Conservation (phyloP, 2,888 invertebrate species). For the Drosophila meridiana region DNA sequence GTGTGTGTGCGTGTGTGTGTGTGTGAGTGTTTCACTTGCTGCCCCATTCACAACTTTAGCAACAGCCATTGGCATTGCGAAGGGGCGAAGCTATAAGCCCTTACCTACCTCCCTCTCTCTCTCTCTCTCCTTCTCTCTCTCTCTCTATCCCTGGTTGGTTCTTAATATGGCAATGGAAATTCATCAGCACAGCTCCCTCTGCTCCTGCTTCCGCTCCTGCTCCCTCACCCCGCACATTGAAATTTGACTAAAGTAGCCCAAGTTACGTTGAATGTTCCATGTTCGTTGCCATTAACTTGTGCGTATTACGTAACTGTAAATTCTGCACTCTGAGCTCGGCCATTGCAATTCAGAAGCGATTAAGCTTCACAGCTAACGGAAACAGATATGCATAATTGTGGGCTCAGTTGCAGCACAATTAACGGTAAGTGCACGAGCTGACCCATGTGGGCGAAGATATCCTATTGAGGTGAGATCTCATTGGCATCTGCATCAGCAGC, state of each 20-base stretch:
- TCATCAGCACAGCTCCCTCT: slow-evolving; percentile 26
- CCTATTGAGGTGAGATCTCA: no score
- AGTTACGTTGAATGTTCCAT: not conserved
- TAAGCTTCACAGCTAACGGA: slow-evolving; percentile 4
- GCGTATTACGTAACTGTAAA: not conserved
- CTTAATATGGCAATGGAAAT: slow-evolving; percentile 19
- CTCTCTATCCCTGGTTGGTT: not conserved
- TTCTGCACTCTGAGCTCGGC: not conserved
- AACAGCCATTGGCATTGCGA: slow-evolving; percentile 39
- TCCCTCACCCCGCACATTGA: slow-evolving; percentile 3
- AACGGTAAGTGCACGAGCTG: not conserved
- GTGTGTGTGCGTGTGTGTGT: slow-evolving; percentile 19
- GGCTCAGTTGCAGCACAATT: not conserved
- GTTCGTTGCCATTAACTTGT: not conserved
- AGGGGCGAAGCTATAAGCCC: slow-evolving; percentile 4
- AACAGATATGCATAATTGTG: slow-evolving; percentile 6
- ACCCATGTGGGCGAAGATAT: not conserved
- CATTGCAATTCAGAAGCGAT: not conserved
- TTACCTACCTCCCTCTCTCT: not conserved
- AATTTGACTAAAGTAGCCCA: slow-evolving; percentile 40
- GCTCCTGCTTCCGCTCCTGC: not conserved
- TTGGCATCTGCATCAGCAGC: no score
- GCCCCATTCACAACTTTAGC: slow-evolving; percentile 52
- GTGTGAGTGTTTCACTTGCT: slow-evolving; percentile 32
- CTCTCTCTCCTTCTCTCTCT: not conserved